Evolutionary conservation across 2,797 vertebrate species (phyloP), one percentile per base, ranked within the genome.

Genomic region (Neoniphon sammara): DNA sequence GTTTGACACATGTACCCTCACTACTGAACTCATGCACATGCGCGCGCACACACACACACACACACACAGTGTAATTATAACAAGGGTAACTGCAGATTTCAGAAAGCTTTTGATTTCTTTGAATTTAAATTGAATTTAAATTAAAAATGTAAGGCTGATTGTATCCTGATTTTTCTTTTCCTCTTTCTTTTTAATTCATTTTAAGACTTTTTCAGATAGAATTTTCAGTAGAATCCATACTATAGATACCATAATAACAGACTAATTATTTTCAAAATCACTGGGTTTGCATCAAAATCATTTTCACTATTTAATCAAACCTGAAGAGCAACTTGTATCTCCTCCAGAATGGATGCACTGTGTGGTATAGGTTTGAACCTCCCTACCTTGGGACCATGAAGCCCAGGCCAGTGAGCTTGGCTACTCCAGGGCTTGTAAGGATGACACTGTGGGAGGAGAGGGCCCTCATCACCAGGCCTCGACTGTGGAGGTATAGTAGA

Each of bases 361-460:
- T 15, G 10, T 25, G 23, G 15, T 27, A 31, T 31, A 9, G 42
- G 7, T 2, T n/a, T 27, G 6, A 12, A 12, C 3, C 30, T 18
- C 4, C 49, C 34, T 79, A 94, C 93, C 89, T 90, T 8, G 81
- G 77, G n/a, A 86, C 83, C 71, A 87, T 89, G 8, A 94, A 92
- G 66, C 94, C 90, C 0, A 94, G 87, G 71, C 85, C 82, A 0
- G 93, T 90, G 66, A 95, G 87, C 65, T 95, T 94, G 49, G 89
- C 92, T 9, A 93, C 82, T 11, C 82, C 77, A 0, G 91, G 88
- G 47, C 80, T 61, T 5, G 92, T 88, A 21, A 95, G 79, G 74
- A 94, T 80, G 30, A 95, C 87, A 0, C 89, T 90, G 7, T 94
- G 93, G 18, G 93, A 94, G 27, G 91, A 94, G 21, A 95, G 92